These are phyloP conservation scores for Acanthisitta chloris DNA, from an alignment of 2,113 vertebrate species.

Conservation along the genomic window DNA sequence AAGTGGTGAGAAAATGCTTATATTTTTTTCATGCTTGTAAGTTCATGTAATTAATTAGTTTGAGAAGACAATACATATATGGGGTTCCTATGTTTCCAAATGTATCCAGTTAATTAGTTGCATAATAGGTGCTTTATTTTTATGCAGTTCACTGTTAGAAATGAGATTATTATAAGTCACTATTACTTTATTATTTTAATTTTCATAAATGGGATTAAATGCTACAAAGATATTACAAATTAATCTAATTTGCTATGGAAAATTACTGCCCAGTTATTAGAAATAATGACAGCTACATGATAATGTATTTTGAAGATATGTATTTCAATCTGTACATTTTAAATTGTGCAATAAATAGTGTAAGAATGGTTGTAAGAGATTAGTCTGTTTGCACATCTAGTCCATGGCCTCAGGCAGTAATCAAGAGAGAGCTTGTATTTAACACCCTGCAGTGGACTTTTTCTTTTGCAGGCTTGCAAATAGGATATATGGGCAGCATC, in stretches of 20 bases:
- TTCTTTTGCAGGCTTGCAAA: background rate
- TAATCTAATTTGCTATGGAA: background rate
- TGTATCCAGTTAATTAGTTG: background rate
- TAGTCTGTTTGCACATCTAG: background rate
- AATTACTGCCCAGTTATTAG: background rate
- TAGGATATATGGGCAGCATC: background rate
- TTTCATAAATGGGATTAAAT: background rate
- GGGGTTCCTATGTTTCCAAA: background rate
- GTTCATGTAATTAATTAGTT: background rate
- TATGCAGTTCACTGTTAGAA: background rate
- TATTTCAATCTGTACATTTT: background rate
- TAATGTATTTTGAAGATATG: background rate
- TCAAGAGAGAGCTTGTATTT: background rate
- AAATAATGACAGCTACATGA: background rate
- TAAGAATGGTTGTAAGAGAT: background rate
- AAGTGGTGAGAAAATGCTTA: constrained; percentile 74
- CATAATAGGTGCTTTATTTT: background rate
- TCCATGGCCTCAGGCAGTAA: background rate
- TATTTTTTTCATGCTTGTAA: background rate
- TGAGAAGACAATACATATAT: background rate
- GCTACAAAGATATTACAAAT: background rate
- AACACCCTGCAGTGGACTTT: background rate
- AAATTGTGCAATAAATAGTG: background rate
- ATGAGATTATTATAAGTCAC: background rate
- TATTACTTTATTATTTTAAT: constrained; percentile 19